A percentile compares a stretch with the other conserved stretches of the same genome.
These are phyloP conservation scores for Apodemus speciosus DNA, from an alignment of 2,113 vertebrate species.

Conservation along the genomic window DNA sequence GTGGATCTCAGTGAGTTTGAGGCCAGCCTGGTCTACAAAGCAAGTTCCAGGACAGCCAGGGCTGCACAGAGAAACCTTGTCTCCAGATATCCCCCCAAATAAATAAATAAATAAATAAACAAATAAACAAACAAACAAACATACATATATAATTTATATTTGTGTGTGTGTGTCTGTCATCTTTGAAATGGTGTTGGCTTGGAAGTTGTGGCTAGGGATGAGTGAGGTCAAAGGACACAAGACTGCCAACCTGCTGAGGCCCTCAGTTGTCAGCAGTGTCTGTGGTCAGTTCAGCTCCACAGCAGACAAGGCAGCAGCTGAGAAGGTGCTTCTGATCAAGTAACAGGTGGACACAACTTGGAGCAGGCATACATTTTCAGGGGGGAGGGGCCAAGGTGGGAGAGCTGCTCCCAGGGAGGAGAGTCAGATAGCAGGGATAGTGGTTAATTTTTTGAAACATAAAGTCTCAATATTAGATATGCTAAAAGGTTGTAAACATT, in stretches of 20 bases:
- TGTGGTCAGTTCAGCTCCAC: background rate
- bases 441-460: constrained; percentile 17
- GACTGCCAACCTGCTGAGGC: background rate
- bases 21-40: too few relatives aligned
- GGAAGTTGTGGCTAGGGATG: background rate
- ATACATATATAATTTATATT: too few relatives aligned
- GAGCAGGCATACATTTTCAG: too few relatives aligned
- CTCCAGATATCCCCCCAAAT: too few relatives aligned
- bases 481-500: background rate
- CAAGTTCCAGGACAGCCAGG: too few relatives aligned
- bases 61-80: too few relatives aligned
- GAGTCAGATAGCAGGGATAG: background rate
- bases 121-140: too few relatives aligned
- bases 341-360: too few relatives aligned
- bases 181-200: background rate
- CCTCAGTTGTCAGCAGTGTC: background rate
- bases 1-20: too few relatives aligned
- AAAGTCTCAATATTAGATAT: background rate
- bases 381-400: too few relatives aligned
- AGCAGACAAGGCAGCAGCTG: background rate
- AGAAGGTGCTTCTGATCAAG: background rate
- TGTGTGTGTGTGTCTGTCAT: background rate
- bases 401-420: too few relatives aligned
- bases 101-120: too few relatives aligned
- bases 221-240: background rate